These are phyloP conservation scores for Delia radicum DNA, from an alignment of 1,140 invertebrate genomes.

Conservation along the genomic window DNA sequence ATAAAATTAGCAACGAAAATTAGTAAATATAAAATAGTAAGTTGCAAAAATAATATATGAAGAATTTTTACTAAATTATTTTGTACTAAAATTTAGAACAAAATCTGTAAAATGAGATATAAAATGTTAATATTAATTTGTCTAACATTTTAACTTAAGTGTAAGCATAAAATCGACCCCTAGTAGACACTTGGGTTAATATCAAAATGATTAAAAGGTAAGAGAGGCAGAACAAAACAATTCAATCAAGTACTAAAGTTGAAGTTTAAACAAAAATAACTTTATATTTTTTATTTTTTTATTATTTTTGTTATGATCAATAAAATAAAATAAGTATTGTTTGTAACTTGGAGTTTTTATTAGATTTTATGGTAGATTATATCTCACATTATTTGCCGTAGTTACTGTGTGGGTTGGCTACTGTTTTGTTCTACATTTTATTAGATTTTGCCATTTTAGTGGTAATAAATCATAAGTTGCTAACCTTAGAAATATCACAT, in stretches of 20 bases:
- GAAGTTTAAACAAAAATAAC: not conserved
- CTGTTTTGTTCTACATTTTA: constrained; percentile 4
- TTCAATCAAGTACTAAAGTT: not conserved
- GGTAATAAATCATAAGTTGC: not conserved
- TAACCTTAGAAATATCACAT: not conserved
- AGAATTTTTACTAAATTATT: too few relatives aligned
- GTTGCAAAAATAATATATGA: too few relatives aligned
- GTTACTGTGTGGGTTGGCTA: not conserved
- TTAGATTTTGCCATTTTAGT: not conserved
- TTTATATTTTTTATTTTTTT: not conserved
- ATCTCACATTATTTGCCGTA: not conserved
- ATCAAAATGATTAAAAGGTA: too few relatives aligned
- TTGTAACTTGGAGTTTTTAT: not conserved
- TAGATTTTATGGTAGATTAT: not conserved
- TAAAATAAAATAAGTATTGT: not conserved
- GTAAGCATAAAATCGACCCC: too few relatives aligned
- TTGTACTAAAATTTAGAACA: too few relatives aligned
- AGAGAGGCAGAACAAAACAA: not conserved
- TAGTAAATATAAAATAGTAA: too few relatives aligned
- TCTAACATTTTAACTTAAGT: too few relatives aligned
- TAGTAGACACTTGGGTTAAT: too few relatives aligned
- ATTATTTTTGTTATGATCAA: not conserved
- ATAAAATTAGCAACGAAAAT: too few relatives aligned
- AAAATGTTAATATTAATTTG: too few relatives aligned
- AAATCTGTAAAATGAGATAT: not conserved